Evolutionary conservation across 2,888 invertebrate species (phyloP).

Genomic region (Sympetrum striolatum): DNA sequence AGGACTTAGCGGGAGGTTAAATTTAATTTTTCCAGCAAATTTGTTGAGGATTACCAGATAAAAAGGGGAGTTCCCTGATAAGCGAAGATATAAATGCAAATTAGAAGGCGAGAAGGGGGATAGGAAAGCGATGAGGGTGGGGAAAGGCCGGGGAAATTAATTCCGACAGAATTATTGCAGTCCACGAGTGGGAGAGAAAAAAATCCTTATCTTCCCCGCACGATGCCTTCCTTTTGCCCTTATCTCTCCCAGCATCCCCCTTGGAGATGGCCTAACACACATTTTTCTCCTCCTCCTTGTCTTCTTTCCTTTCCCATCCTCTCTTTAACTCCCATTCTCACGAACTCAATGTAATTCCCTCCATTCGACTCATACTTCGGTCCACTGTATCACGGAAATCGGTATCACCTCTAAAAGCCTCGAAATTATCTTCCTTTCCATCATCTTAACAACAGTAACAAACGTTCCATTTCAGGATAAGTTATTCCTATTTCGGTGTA

Average conservation of each 20-base stretch:
- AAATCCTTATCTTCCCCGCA: not conserved
- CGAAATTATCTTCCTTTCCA: not conserved
- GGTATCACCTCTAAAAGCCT: not conserved
- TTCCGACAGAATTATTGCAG: constrained; percentile 43
- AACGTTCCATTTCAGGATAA: not conserved
- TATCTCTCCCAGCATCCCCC: not conserved
- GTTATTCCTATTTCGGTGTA: too few species aligned
- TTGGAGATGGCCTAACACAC: not conserved
- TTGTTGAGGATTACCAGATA: constrained; percentile 42
- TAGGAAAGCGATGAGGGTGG: constrained; percentile 25
- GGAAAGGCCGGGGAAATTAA: not conserved
- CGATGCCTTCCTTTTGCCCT: constrained; percentile 18
- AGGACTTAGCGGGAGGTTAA: constrained; percentile 27
- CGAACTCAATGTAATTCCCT: not conserved
- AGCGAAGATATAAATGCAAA: constrained; percentile 41
- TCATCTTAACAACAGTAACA: not conserved
- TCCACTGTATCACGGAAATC: not conserved
- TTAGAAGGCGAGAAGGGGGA: constrained; percentile 6
- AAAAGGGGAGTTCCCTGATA: constrained; percentile 25
- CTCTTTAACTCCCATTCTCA: not conserved
- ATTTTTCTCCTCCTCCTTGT: not conserved
- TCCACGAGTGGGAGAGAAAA: constrained; percentile 16
- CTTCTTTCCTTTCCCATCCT: not conserved
- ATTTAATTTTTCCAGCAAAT: constrained; percentile 42
- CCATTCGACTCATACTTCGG: not conserved